Evolutionary conservation across 2,797 vertebrate species (phyloP), one percentile per base, ranked within the genome.

Genomic region (Lithobates sylvaticus): DNA sequence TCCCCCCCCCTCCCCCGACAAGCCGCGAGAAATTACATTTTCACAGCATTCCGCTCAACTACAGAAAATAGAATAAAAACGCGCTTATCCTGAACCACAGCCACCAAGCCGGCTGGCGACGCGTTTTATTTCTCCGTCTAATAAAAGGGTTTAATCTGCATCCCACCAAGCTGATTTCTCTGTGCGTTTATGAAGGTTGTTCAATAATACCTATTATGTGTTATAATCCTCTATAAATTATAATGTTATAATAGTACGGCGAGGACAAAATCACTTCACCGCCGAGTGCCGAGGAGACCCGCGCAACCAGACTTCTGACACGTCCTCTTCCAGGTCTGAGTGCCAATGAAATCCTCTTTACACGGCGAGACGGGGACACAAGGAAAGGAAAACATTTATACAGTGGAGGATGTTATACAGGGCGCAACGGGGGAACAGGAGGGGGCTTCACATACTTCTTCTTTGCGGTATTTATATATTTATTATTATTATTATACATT

Each of bases 21-120:
- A 74, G 39, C 61, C 68, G 26, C 32, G 67, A 23, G 76, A 67
- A 85, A 86, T 86, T 67, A 78, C n/a, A 86, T 78, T 36, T 32
- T 54, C 36, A 76, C 32, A 58, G 42, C 79, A 50, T 73, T 65
- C 16, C 26, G 27, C 34, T 67, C 27, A 75, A 34, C n/a, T 67
- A 61, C 54, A 44, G 26, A 85, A 85, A 71, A 65, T 58, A 21
- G n/a, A 26, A 64, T 58, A 36, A 73, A 39, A 75, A 64, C 7
- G 26, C 54, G 26, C 83, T 84, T 78, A 78, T 42, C 16, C 1
- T 27, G 44, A 77, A 70, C 32, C 13, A 29, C 34, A 36, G 9
- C 5, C 26, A 67, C 39, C 75, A 67, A 73, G 32, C 58, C 1
- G 18, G 44, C 21, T 23, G 3, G 0, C 16, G n/a, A 21, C 29